These are phyloP conservation scores for Patagioenas fasciata DNA, from an alignment of 2,113 vertebrate species.

Conservation along the genomic window DNA sequence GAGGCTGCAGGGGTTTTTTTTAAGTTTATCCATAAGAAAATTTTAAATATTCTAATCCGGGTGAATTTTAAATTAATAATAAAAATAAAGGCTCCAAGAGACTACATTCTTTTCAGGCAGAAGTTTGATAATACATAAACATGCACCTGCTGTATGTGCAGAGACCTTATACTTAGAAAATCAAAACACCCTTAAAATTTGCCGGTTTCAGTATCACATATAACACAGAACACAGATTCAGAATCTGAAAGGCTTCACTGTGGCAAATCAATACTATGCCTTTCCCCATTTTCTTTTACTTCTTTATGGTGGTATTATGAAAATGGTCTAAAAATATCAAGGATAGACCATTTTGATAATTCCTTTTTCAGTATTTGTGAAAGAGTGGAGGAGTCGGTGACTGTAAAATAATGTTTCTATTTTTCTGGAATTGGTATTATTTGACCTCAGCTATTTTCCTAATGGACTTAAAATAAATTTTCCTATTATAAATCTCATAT, in stretches of 20 bases:
- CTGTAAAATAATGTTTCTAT: background rate
- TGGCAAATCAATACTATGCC: background rate
- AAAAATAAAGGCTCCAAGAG: background rate
- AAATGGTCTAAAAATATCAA: background rate
- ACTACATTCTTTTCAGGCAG: background rate
- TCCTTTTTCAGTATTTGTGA: background rate
- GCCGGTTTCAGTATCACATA: background rate
- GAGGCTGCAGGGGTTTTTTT: background rate
- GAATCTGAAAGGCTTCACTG: background rate
- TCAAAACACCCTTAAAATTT: background rate
- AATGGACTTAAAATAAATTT: background rate
- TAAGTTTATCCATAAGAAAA: background rate
- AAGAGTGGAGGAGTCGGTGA: background rate
- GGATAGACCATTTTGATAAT: background rate
- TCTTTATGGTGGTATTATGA: background rate
- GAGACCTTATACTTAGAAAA: background rate
- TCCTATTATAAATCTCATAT: conserved; percentile 20
- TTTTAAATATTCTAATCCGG: background rate
- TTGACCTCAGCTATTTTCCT: conserved; percentile 19
- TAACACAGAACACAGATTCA: background rate
- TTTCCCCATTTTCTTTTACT: background rate
- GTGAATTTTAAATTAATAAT: background rate
- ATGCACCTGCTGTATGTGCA: background rate
- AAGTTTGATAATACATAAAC: background rate
- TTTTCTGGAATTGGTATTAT: conserved; percentile 13